These are phyloP conservation scores for Myotis vivesi DNA, from an alignment of 2,797 vertebrate genomes.

Conservation along the genomic window DNA sequence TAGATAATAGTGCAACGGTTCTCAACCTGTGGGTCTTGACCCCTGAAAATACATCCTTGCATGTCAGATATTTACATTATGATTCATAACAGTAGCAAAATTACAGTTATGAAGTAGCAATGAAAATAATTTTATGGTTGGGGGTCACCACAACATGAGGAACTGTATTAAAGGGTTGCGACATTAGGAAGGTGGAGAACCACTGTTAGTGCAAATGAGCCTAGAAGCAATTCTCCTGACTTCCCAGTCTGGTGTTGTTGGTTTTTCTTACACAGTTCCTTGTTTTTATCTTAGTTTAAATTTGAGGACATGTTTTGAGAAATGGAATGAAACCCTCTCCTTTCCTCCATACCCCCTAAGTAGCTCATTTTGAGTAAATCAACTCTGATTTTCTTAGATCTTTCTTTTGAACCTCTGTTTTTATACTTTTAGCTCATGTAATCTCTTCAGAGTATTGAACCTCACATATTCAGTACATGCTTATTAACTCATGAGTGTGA, in stretches of 20 bases:
- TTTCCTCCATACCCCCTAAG: not conserved
- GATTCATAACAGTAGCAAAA: no score
- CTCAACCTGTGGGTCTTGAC: no score
- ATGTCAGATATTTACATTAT: no score
- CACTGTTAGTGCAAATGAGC: not conserved
- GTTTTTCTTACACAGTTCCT: not conserved
- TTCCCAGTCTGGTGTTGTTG: not conserved
- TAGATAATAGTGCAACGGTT: not conserved
- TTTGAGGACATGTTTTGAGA: not conserved
- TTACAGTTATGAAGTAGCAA: no score
- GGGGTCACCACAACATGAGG: no score
- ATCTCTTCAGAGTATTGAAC: conserved; percentile 14
- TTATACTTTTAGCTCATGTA: conserved; percentile 2
- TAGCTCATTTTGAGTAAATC: not conserved
- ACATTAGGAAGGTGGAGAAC: no score
- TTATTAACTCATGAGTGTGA: conserved; percentile 41
- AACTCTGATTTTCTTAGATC: not conserved
- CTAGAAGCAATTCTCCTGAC: not conserved
- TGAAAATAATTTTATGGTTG: no score
- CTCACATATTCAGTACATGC: not conserved
- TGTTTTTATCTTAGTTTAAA: not conserved
- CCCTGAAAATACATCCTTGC: no score
- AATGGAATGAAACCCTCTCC: not conserved
- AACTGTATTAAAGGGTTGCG: no score
- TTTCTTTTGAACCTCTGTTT: conserved; percentile 32